These are phyloP conservation scores for Ypsolopha sequella DNA, from an alignment of 2,888 invertebrate genomes.

Conservation along the genomic window DNA sequence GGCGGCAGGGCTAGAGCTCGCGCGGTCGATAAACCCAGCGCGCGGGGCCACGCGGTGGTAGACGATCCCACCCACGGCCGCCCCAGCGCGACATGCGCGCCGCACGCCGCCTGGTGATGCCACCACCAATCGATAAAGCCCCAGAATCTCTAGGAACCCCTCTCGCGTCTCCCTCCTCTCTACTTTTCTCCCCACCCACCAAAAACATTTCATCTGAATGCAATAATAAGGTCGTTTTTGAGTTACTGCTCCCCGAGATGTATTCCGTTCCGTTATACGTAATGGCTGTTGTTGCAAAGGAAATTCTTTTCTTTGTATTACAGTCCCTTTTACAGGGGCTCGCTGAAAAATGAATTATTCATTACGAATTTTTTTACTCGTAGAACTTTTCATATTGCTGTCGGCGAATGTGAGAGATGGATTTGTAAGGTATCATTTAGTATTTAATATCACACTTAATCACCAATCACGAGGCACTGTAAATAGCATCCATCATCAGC, in stretches of 20 bases:
- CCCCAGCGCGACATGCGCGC: constrained; percentile 34
- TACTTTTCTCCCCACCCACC: background rate
- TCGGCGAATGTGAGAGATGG: no score
- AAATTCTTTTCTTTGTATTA: background rate
- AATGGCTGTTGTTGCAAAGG: background rate
- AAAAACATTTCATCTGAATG: constrained; percentile 58
- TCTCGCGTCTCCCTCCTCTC: constrained; percentile 27
- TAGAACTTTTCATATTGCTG: background rate
- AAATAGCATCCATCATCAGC: background rate
- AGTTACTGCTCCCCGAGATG: constrained; percentile 37
- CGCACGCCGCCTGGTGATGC: constrained; percentile 43
- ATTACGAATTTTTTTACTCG: background rate
- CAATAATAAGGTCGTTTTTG: constrained; percentile 60
- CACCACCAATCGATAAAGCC: constrained; percentile 58
- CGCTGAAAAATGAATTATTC: background rate
- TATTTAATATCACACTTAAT: background rate
- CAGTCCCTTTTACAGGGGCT: background rate
- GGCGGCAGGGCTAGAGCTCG: background rate
- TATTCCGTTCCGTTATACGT: constrained; percentile 6
- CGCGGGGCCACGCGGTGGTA: background rate
- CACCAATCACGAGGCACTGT: background rate
- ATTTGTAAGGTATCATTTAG: background rate
- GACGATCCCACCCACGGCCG: constrained; percentile 15
- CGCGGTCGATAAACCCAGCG: constrained; percentile 2
- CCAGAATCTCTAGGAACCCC: constrained; percentile 51